A percentile compares a stretch with the other conserved stretches of the same genome.
These are phyloP conservation scores for Irena cyanogastra DNA, from an alignment of 2,113 vertebrate species.

Conservation along the genomic window DNA sequence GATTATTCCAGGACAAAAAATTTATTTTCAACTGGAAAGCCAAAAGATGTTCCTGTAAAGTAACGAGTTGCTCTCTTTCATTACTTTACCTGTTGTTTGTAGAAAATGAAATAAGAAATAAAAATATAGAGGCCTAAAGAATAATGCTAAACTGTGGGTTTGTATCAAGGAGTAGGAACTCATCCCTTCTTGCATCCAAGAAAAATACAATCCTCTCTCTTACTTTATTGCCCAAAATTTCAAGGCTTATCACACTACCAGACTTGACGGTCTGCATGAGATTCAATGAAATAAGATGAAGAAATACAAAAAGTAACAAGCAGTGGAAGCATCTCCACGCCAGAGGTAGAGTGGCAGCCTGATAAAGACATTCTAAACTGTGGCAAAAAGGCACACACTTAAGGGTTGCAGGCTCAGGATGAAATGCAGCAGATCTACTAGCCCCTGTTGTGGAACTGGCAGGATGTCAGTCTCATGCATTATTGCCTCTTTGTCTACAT, in stretches of 20 bases:
- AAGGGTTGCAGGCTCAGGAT: not conserved
- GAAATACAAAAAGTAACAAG: not conserved
- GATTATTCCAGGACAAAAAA: too few species aligned
- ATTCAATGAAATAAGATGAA: not conserved
- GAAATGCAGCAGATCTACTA: not conserved
- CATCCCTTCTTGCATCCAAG: not conserved
- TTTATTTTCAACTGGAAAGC: not conserved
- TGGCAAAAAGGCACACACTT: not conserved
- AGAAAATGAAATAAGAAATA: not conserved
- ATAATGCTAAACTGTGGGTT: not conserved
- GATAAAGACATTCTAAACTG: not conserved
- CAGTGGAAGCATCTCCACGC: not conserved
- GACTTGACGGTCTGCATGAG: not conserved
- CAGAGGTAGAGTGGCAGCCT: not conserved
- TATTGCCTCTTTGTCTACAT: not conserved
- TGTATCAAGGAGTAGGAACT: not conserved
- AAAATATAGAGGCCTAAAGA: not conserved
- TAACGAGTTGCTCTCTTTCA: not conserved
- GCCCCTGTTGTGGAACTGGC: not conserved
- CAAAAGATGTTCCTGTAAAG: not conserved
- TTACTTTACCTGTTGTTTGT: not conserved
- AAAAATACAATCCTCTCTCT: not conserved
- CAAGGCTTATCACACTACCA: not conserved
- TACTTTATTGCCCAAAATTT: not conserved
- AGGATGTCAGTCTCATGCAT: not conserved